Evolutionary conservation across 2,888 invertebrate species (phyloP).

Genomic region (Pollenia angustigena): DNA sequence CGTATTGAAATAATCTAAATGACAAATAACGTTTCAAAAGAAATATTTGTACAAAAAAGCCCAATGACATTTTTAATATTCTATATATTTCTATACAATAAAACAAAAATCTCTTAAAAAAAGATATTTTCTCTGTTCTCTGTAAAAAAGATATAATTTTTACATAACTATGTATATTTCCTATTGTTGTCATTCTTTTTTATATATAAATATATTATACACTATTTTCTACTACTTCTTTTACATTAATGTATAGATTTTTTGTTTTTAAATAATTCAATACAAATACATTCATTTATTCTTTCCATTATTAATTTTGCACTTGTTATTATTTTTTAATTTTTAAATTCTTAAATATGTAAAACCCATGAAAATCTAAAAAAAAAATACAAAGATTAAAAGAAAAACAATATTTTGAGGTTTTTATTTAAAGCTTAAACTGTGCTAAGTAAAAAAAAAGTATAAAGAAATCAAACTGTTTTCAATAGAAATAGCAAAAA

Average conservation of each 20-base stretch:
- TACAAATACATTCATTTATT: slow-evolving; percentile 1
- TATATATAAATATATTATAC: slow-evolving; percentile 36
- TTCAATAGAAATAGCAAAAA: too few relatives aligned
- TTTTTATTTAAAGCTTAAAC: slow-evolving; percentile 27
- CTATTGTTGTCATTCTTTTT: slow-evolving; percentile 53
- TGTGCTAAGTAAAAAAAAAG: neutral
- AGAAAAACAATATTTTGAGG: slow-evolving; percentile 2
- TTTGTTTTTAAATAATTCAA: neutral
- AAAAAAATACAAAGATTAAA: slow-evolving; percentile 31
- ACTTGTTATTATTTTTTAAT: slow-evolving; percentile 29
- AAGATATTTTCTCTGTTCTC: too few relatives aligned
- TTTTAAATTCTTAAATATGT: slow-evolving; percentile 25
- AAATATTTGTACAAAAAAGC: slow-evolving; percentile 59
- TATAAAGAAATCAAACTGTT: neutral
- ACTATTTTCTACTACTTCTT: slow-evolving; percentile 27
- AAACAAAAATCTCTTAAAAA: slow-evolving; percentile 18
- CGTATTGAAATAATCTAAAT: neutral
- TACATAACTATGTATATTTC: slow-evolving; percentile 32
- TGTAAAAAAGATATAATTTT: too few relatives aligned
- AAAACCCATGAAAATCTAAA: slow-evolving; percentile 14
- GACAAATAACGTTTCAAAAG: slow-evolving; percentile 18
- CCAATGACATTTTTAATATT: slow-evolving; percentile 53
- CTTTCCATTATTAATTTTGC: slow-evolving; percentile 2
- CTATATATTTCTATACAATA: neutral
- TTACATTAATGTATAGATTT: slow-evolving; percentile 23